A percentile compares a stretch with the other conserved stretches of the same genome.
phyloP scores from a whole-genome alignment of 1,140 invertebrate genomes.

The Bombyx mandarina region DNA sequence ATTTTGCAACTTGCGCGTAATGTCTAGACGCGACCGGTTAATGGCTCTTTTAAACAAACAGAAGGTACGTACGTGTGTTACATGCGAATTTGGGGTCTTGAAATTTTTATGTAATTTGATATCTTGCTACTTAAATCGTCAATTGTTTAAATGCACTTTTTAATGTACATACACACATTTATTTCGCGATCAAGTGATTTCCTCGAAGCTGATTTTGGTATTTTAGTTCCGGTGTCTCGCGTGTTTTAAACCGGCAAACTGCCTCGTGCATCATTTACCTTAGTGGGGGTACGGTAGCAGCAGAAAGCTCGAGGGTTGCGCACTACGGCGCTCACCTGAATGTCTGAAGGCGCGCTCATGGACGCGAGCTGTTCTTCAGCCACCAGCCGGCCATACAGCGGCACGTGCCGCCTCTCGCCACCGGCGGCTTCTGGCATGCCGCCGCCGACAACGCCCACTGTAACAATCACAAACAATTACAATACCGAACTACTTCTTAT shows the following conservation, averaged over 20 bases:
- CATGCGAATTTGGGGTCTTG: not conserved
- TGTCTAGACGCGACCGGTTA: constrained; percentile 48
- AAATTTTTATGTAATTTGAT: constrained; percentile 5
- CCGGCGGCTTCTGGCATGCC: constrained; percentile 67
- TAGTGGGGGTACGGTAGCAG: constrained; percentile 86
- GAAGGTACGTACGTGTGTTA: constrained; percentile 24
- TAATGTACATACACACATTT: not conserved
- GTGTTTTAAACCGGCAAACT: constrained; percentile 29
- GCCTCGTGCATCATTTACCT: constrained; percentile 69
- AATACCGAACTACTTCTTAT: too few species aligned
- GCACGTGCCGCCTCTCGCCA: constrained; percentile 77
- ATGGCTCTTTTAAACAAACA: constrained; percentile 48
- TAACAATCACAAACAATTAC: constrained; percentile 18
- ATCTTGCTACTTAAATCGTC: not conserved
- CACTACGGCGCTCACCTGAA: constrained; percentile 74
- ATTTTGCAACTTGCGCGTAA: constrained; percentile 44
- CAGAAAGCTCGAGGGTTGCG: constrained; percentile 89
- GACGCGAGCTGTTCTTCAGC: constrained; percentile 85
- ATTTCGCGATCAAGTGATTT: not conserved
- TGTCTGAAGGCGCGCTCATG: constrained; percentile 80
- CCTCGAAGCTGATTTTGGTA: not conserved
- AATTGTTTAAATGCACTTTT: not conserved
- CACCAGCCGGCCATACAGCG: constrained; percentile 89
- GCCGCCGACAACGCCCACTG: constrained; percentile 62
- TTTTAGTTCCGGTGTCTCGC: not conserved